Evolutionary conservation across 1,140 invertebrate species (phyloP), one percentile per base, ranked within the genome.

Genomic region (Chironomus tepperi): DNA sequence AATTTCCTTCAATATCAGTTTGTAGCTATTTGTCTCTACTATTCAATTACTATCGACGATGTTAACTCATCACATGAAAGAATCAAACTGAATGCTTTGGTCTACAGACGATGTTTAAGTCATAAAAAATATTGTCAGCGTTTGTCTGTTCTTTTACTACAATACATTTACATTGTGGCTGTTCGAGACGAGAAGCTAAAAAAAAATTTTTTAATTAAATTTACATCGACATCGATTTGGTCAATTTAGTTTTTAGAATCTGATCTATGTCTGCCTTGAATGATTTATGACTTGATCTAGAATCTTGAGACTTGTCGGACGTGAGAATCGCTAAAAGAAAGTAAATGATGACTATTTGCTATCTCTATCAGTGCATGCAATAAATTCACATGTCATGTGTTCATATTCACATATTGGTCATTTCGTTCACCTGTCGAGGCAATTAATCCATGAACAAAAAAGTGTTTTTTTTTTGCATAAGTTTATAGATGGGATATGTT

Each of bases 51-150:
- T 34, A 2, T 34, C 5, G 1, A 34, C 72, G 15, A 57, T 64
- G 43, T 73, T 57, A 75, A 21, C 21, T 43, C 67, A 75, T 64
- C 24, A 57, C 43, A 73, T 57, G 70, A 47, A 75, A 57, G 47
- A 57, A 57, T 15, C 47, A 57, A 57, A 57, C 47, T 73, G 75
- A 24, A 73, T 73, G n/a, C n/a, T n/a, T n/a, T n/a, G 73, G 57
- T 24, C 47, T 73, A 73, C 24, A 5, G 73, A 75, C 57, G 72
- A 74, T 57, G 5, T 57, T 42, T 73, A 18, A 75, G 47, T 72
- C 73, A 75, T 73, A 42, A 5, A 15, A 16, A 42, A 74, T 34
- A 34, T 34, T 34, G 12, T 74, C 21, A 9, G 19, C 72, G 64
- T 74, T 16, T 73, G 47, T 74, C 73, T 43, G 16, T 24, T 74